Conservation (phyloP, 30 jellyfish, hydroid and myxozoan species). For the Aurelia sp. region DNA sequence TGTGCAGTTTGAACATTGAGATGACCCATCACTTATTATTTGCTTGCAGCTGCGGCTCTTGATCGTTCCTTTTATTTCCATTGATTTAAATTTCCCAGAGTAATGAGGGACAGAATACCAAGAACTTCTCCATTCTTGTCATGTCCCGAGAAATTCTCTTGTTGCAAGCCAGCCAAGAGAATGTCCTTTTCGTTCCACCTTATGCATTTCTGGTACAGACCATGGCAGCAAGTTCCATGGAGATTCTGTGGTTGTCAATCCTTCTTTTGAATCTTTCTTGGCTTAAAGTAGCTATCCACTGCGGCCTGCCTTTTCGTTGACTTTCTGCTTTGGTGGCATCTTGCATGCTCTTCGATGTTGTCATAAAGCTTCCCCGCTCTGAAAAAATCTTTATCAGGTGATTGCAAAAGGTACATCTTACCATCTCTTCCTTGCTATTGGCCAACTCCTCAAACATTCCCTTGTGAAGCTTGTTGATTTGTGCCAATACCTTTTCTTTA, state of each 20-base stretch:
- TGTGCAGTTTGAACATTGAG: too few species aligned
- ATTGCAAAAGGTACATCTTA: slow-evolving; percentile 18
- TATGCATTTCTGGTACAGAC: slow-evolving; percentile 21
- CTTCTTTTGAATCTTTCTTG: slow-evolving; percentile 17
- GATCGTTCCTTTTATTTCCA: too few species aligned
- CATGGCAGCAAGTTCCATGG: slow-evolving; percentile 39
- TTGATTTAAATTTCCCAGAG: too few species aligned
- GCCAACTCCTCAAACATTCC: slow-evolving; percentile 21
- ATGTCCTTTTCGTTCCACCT: slow-evolving; percentile 19
- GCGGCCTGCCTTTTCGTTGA: slow-evolving; percentile 1
- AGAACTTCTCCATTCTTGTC: too few species aligned
- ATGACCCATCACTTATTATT: too few species aligned
- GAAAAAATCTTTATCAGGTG: not conserved
- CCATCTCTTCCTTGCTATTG: slow-evolving; percentile 38
- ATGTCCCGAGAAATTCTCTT: too few species aligned
- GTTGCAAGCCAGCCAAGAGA: not conserved
- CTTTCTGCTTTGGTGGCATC: too few species aligned
- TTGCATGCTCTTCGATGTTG: too few species aligned
- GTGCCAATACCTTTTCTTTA: slow-evolving; percentile 11
- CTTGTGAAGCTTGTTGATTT: slow-evolving; percentile 22
- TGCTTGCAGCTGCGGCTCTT: too few species aligned
- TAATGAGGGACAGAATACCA: too few species aligned
- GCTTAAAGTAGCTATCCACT: slow-evolving; percentile 22
- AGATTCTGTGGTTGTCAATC: slow-evolving; percentile 27
- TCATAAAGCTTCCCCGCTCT: too few species aligned